Percentiles rank a stretch among this genome's conserved stretches.
Conservation (phyloP, 1,140 invertebrate genomes). For the Lamellibrachia luymesi region DNA sequence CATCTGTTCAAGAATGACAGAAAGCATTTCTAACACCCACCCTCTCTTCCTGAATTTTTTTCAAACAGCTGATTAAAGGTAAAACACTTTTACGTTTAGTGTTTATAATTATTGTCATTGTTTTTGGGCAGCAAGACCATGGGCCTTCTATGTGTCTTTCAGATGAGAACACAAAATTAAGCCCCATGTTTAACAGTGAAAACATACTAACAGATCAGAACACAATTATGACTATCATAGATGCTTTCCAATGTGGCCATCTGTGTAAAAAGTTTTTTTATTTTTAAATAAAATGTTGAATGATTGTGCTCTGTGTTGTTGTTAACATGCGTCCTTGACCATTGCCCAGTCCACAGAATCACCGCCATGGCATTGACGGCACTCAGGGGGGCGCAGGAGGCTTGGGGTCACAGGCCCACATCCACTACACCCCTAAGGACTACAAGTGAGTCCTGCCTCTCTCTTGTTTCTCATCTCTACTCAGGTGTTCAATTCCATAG, state of each 20-base stretch:
- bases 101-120: no score
- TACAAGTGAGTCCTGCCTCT: constrained; percentile 44
- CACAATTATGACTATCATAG: background rate
- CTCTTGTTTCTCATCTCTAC: background rate
- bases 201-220: background rate
- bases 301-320: background rate
- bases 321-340: background rate
- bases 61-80: no score
- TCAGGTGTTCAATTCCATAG: background rate
- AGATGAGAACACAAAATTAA: no score
- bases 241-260: background rate
- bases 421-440: constrained; percentile 55
- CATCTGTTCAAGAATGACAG: no score
- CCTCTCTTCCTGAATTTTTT: no score
- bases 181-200: no score
- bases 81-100: no score
- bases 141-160: no score
- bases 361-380: constrained; percentile 31
- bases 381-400: constrained; percentile 29
- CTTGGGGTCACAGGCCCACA: constrained; percentile 51
- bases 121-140: no score
- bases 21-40: no score
- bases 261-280: background rate
- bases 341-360: constrained; percentile 46
- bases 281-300: background rate